Evolutionary conservation across 2,113 vertebrate genomes (phyloP).

Genomic region (Otolemur garnettii): DNA sequence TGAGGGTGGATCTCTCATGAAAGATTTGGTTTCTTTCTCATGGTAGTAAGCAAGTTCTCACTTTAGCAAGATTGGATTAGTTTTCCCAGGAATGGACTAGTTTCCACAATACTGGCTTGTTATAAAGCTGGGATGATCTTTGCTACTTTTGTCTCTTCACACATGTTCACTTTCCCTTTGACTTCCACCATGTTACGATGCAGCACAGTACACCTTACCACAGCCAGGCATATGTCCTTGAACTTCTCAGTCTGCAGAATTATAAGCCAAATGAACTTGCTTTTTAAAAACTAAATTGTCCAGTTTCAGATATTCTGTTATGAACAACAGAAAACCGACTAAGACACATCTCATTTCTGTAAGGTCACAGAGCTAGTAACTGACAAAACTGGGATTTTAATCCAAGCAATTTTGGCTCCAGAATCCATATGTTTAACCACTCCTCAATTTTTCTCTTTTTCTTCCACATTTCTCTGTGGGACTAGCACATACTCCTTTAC

Average conservation of each 20-base stretch:
- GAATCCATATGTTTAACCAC: neutral
- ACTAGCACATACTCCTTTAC: neutral
- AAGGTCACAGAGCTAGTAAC: neutral
- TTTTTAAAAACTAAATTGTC: neutral
- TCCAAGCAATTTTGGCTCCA: neutral
- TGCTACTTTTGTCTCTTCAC: neutral
- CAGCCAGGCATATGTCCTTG: neutral
- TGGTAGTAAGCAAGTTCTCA: neutral
- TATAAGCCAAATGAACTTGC: neutral
- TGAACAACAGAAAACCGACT: neutral
- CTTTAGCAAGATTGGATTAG: neutral
- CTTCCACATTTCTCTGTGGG: neutral
- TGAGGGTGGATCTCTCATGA: neutral
- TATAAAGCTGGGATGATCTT: neutral
- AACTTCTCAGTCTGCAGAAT: neutral
- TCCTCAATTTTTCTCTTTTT: neutral
- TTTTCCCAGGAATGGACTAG: neutral
- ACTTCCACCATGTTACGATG: neutral
- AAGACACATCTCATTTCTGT: neutral
- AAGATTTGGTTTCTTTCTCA: neutral
- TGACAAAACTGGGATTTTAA: neutral
- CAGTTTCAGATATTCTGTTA: neutral
- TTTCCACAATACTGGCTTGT: neutral
- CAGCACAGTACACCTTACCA: neutral
- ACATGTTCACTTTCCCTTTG: neutral